Conservation (phyloP, 2,797 vertebrate species). For the Diplodus sargus region DNA sequence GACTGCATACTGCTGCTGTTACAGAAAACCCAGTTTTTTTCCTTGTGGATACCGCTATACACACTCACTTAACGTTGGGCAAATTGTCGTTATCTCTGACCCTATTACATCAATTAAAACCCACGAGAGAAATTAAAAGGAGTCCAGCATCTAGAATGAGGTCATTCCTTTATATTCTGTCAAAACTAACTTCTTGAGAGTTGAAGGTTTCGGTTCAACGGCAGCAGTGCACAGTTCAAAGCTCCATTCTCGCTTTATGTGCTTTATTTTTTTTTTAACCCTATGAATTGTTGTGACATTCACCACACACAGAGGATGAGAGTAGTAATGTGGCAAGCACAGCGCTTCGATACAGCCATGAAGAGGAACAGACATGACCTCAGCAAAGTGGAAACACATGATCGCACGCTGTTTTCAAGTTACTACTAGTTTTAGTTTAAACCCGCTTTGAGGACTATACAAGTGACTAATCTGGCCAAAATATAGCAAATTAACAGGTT, state of each 20-base stretch:
- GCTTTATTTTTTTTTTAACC: conserved; percentile 5
- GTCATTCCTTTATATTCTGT: background rate
- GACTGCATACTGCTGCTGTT: conserved; percentile 40
- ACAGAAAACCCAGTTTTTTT: conserved; percentile 7
- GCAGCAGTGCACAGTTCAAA: conserved; percentile 35
- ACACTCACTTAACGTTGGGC: background rate
- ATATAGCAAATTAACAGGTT: background rate
- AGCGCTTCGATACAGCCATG: conserved; percentile 26
- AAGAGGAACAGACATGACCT: conserved; percentile 21
- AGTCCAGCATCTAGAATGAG: background rate
- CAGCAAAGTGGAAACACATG: conserved; percentile 32
- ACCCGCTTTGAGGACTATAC: conserved; percentile 43
- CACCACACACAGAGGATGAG: conserved; percentile 46
- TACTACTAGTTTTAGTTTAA: conserved; percentile 13
- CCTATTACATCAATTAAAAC: conserved; percentile 31
- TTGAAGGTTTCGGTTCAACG: conserved; percentile 27
- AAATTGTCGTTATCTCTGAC: conserved; percentile 27
- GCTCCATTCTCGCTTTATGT: conserved; percentile 4
- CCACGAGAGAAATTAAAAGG: background rate
- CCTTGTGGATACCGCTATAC: background rate
- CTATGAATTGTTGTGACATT: conserved; percentile 20
- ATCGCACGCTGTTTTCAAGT: conserved; percentile 6
- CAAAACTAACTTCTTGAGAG: background rate
- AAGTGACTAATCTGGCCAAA: background rate
- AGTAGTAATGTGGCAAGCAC: conserved; percentile 43